Conservation (phyloP, 2,113 vertebrate genomes). For the Pelobates fuscus region DNA sequence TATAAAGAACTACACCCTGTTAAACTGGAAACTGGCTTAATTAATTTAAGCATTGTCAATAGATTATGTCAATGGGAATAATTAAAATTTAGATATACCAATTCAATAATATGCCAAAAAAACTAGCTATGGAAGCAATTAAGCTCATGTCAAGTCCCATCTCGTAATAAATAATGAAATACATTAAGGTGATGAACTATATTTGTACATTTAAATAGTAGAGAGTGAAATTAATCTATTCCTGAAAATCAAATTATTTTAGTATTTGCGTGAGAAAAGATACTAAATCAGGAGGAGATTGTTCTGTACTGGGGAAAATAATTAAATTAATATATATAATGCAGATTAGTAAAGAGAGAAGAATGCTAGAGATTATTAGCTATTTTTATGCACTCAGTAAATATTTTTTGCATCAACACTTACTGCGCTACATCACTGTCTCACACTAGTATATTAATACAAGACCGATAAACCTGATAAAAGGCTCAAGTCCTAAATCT, state of each 20-base stretch:
- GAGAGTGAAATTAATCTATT: not conserved
- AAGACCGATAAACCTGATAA: too few species aligned
- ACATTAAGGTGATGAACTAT: not conserved
- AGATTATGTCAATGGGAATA: constrained; percentile 16
- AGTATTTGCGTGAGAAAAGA: constrained; percentile 21
- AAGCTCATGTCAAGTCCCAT: constrained; percentile 11
- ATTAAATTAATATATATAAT: not conserved
- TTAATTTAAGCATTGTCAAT: constrained; percentile 16
- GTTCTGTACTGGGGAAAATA: too few species aligned
- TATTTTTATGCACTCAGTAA: too few species aligned
- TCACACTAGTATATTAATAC: too few species aligned
- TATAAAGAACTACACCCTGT: not conserved
- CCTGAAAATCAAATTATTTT: not conserved
- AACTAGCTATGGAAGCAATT: not conserved
- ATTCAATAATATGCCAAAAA: not conserved
- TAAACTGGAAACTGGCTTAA: not conserved
- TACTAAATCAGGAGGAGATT: constrained; percentile 34
- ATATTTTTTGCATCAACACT: too few species aligned
- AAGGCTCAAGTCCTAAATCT: too few species aligned
- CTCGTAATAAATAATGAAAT: not conserved
- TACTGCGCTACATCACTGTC: too few species aligned
- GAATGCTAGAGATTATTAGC: too few species aligned
- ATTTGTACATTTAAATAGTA: constrained; percentile 2
- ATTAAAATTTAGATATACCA: not conserved
- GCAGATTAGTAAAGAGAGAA: constrained; percentile 1